Percentiles rank a stretch among this genome's conserved stretches.
Evolutionary conservation across 1,140 invertebrate species (phyloP).

Genomic region (Aphis gossypii): DNA sequence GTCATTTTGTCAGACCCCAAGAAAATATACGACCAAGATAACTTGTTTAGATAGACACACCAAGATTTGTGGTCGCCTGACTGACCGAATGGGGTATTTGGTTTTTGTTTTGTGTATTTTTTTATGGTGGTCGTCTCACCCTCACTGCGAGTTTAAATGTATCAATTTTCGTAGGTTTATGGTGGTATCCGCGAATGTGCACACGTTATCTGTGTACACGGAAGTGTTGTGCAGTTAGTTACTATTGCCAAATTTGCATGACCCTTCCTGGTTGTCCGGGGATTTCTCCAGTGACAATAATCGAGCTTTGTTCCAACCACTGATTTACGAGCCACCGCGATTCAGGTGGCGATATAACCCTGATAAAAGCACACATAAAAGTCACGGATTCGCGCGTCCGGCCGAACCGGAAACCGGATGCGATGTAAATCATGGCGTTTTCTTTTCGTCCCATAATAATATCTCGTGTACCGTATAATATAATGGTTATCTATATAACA

Average conservation of each 20-base stretch:
- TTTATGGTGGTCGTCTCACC: background rate
- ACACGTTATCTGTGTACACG: background rate
- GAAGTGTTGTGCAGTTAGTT: conserved; percentile 17
- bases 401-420: conserved; percentile 48
- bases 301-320: conserved; percentile 37
- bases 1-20: conserved; percentile 38
- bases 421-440: conserved; percentile 31
- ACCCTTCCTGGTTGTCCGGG: background rate
- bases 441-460: background rate
- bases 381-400: conserved; percentile 28
- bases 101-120: conserved; percentile 22
- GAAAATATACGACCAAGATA: conserved; percentile 43
- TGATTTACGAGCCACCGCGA: background rate
- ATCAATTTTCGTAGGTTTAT: conserved; percentile 53
- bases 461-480: background rate
- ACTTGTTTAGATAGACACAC: conserved; percentile 50
- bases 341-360: conserved; percentile 39
- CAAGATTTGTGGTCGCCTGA: conserved; percentile 31
- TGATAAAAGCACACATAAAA: background rate
- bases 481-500: background rate
- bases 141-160: conserved; percentile 10
- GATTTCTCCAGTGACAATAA: conserved; percentile 38
- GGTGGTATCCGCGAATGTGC: background rate
- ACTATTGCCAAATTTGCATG: conserved; percentile 56
- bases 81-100: conserved; percentile 48